These are phyloP conservation scores for Branchinecta lynchi DNA, from an alignment of 1,140 invertebrate species.

Conservation along the genomic window DNA sequence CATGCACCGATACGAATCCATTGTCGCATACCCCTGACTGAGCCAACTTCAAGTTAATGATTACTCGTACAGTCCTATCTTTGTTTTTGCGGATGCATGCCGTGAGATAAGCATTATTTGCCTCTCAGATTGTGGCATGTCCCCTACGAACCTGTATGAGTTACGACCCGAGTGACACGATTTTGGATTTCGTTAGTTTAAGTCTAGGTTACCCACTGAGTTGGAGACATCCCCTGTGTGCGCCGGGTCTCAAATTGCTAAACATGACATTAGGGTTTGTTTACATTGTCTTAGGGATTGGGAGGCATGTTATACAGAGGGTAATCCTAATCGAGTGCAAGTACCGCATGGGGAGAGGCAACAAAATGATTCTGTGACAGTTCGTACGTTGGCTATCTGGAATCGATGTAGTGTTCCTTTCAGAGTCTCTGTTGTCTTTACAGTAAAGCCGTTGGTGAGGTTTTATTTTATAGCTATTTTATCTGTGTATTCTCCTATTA, in stretches of 20 bases:
- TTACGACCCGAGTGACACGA: conserved; percentile 2
- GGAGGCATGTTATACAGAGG: not conserved
- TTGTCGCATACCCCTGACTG: conserved; percentile 2
- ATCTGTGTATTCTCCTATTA: no score
- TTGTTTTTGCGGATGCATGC: not conserved
- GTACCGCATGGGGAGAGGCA: not conserved
- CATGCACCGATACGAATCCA: not conserved
- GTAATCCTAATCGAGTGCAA: not conserved
- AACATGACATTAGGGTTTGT: conserved; percentile 6
- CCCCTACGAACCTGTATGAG: not conserved
- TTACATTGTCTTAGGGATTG: not conserved
- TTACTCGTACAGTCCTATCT: not conserved
- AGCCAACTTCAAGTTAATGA: not conserved
- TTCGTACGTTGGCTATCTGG: not conserved
- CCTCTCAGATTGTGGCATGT: not conserved
- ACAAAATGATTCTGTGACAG: not conserved
- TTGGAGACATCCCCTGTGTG: not conserved
- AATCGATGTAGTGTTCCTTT: no score
- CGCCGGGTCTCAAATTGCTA: not conserved
- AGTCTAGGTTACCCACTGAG: not conserved
- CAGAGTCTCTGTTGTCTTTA: not conserved
- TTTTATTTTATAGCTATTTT: not conserved
- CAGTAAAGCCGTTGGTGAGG: not conserved
- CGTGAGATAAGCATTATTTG: conserved; percentile 1
- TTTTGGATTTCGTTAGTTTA: not conserved